Conservation (phyloP, 2,113 vertebrate species). For the Pangasianodon hypophthalmus region DNA sequence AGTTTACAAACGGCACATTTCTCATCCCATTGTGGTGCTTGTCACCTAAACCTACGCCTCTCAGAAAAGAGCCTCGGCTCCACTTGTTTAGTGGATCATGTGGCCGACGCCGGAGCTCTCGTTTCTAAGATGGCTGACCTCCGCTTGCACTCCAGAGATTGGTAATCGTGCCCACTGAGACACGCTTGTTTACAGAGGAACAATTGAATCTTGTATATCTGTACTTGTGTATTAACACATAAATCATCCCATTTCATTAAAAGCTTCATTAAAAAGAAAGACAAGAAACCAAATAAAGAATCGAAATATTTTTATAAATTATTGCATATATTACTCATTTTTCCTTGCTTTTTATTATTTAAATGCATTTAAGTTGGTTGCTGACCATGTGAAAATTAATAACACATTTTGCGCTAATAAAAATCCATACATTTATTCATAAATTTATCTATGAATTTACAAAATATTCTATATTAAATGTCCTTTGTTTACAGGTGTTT, state of each 20-base stretch:
- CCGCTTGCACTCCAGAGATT: slow-evolving; percentile 32
- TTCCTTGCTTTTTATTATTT: background rate
- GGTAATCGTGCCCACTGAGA: slow-evolving; percentile 13
- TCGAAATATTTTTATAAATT: background rate
- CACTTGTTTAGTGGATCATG: slow-evolving; percentile 47
- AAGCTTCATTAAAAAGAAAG: background rate
- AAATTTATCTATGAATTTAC: background rate
- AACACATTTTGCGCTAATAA: too few species aligned
- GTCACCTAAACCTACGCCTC: slow-evolving; percentile 24
- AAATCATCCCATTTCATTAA: background rate
- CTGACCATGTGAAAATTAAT: background rate
- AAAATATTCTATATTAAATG: background rate
- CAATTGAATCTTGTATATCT: background rate
- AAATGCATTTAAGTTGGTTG: background rate
- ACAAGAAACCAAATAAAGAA: background rate
- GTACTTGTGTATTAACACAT: slow-evolving; percentile 11
- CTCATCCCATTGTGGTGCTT: slow-evolving; percentile 47
- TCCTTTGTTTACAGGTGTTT: background rate
- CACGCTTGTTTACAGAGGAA: slow-evolving; percentile 39
- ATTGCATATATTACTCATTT: background rate
- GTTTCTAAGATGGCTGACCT: slow-evolving; percentile 46
- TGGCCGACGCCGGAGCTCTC: slow-evolving; percentile 29
- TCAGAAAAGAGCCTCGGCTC: slow-evolving; percentile 37
- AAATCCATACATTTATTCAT: background rate
- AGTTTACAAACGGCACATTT: slow-evolving; percentile 43